Conservation (phyloP, 1,140 invertebrate genomes). For the Hyposmocoma kahamanoa region DNA sequence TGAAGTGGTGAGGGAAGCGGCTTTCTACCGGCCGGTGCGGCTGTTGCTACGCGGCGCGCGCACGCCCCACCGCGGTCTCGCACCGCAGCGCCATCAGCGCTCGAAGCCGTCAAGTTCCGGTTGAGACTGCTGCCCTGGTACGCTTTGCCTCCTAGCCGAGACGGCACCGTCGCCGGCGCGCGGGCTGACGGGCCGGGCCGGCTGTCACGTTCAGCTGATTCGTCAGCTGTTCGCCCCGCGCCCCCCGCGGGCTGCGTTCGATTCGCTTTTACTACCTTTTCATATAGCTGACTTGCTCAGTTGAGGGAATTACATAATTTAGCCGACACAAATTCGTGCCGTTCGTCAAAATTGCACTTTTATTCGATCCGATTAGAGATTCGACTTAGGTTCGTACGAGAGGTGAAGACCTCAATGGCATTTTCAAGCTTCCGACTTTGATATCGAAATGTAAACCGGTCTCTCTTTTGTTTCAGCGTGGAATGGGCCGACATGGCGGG, state of each 20-base stretch:
- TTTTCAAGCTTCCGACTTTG: neutral
- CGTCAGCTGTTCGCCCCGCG: constrained; percentile 79
- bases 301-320: constrained; percentile 8
- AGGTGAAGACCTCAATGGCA: too few species aligned
- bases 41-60: constrained; percentile 67
- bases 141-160: too few species aligned
- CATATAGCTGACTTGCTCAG: too few species aligned
- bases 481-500: constrained; percentile 61
- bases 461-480: constrained; percentile 57
- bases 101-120: too few species aligned
- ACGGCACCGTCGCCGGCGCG: constrained; percentile 73
- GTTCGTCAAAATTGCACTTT: too few species aligned
- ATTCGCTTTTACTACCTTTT: too few species aligned
- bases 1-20: constrained; percentile 38
- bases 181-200: constrained; percentile 76
- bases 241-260: too few species aligned
- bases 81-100: too few species aligned
- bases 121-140: too few species aligned
- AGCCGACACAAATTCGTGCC: neutral
- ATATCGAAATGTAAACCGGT: constrained; percentile 17
- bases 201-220: constrained; percentile 79
- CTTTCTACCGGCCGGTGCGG: constrained; percentile 51
- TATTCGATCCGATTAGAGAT: constrained; percentile 3
- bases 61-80: constrained; percentile 45
- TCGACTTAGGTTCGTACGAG: too few species aligned